phyloP scores from a whole-genome alignment of 1,140 invertebrate genomes.

The Anastatus disparis region DNA sequence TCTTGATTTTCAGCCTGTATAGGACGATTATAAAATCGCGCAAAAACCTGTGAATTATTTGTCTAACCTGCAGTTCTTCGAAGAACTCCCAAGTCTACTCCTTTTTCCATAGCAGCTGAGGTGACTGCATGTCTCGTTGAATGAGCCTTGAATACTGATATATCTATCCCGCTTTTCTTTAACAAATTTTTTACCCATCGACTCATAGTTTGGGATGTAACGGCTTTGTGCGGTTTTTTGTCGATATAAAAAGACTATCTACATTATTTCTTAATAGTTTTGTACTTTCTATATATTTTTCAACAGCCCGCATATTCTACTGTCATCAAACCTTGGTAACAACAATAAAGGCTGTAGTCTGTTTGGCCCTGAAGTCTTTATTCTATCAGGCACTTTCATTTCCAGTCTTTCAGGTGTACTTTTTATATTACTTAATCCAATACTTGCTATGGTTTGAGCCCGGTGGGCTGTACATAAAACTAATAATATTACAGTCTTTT shows the following conservation, averaged over 20 bases:
- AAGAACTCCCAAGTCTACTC: neutral
- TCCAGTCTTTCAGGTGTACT: neutral
- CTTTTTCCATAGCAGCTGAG: constrained; percentile 19
- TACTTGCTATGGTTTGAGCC: constrained; percentile 5
- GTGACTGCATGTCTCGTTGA: constrained; percentile 41
- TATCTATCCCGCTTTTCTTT: constrained; percentile 35
- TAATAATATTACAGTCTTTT: constrained; percentile 44
- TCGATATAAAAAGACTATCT: constrained; percentile 36
- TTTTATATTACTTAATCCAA: constrained; percentile 8
- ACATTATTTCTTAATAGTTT: constrained; percentile 18
- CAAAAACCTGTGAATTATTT: neutral
- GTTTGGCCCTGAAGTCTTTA: constrained; percentile 36
- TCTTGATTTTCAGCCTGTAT: neutral
- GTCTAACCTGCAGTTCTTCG: neutral
- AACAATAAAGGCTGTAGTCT: constrained; percentile 26
- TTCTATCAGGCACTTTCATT: constrained; percentile 36
- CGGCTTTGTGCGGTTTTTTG: constrained; percentile 44
- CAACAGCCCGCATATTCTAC: constrained; percentile 31
- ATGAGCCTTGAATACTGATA: constrained; percentile 38
- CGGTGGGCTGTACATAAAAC: constrained; percentile 1
- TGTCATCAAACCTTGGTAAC: constrained; percentile 27
- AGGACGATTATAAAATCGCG: constrained; percentile 5
- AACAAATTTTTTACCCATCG: constrained; percentile 45
- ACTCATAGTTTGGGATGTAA: too few species aligned
- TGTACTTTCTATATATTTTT: constrained; percentile 34